Evolutionary conservation across 2,888 invertebrate species (phyloP), one percentile per base, ranked within the genome.

Genomic region (Cenopis cana): DNA sequence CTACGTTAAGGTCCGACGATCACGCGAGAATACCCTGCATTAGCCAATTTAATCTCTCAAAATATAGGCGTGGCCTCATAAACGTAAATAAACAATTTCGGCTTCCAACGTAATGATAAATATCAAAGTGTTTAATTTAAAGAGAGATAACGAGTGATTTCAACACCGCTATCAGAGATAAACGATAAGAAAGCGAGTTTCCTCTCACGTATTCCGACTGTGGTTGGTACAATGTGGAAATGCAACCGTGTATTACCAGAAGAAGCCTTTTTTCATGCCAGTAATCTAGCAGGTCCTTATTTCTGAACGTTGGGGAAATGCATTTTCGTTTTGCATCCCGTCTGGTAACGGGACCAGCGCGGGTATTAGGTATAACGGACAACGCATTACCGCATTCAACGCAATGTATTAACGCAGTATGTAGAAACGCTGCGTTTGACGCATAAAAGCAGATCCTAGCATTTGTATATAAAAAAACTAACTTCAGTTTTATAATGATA

Each of bases 111-210:
- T 41, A 59, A 59, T n/a, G 8, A 18, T 54, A 41, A 60, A 59
- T 38, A 71, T 38, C 38, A n/a, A n/a, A 60, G 60, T 60, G 46
- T 67, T 33, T 61, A 50, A 54, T 67, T 33, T 61, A 50, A n/a
- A 56, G 57, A 3, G 33, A 55, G 71, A 71, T 71, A 71, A 56
- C 20, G 5, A 4, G 61, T 61, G 67, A 71, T 71, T 55, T 71
- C 66, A 71, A 71, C 70, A 66, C 36, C 24, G 55, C 49, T 71
- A 67, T 71, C 66, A 55, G 29, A 66, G 65, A 71, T 67, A 71
- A 52, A n/a, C 18, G 71, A 71, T 71, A 71, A 61, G 67, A 61
- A 71, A 61, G 66, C 49, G 38, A 54, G 33, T 54, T 36, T 61
- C 50, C 61, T 67, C 71, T 55, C 67, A 71, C 71, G 66, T 71